These are phyloP conservation scores for Pachyramphus minor DNA, from an alignment of 2,113 vertebrate species.

Conservation along the genomic window DNA sequence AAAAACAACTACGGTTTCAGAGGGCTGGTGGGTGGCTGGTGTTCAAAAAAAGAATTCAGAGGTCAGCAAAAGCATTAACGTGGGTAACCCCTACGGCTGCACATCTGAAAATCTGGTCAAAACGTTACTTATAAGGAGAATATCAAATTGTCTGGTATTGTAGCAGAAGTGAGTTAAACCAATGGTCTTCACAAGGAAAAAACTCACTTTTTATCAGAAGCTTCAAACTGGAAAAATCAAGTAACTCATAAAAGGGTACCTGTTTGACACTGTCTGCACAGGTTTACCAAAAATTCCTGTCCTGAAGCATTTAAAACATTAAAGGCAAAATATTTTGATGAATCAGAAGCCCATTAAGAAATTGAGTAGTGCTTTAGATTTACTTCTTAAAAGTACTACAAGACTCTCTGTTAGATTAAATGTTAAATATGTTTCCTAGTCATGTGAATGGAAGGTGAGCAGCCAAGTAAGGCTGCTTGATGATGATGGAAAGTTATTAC, in stretches of 20 bases:
- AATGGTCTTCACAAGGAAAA: not conserved
- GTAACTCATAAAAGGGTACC: not conserved
- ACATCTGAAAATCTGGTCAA: not conserved
- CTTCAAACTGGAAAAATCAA: not conserved
- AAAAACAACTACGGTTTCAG: not conserved
- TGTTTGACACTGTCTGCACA: not conserved
- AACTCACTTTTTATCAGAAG: not conserved
- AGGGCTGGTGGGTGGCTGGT: not conserved
- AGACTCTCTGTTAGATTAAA: not conserved
- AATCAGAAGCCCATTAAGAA: not conserved
- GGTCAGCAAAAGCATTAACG: not conserved
- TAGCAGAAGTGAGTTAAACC: not conserved
- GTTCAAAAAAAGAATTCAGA: not conserved
- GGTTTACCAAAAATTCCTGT: not conserved
- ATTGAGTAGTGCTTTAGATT: not conserved
- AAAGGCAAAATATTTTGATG: not conserved
- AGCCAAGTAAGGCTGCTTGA: not conserved
- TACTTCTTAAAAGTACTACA: not conserved
- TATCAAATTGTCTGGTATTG: not conserved
- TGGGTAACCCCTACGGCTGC: not conserved
- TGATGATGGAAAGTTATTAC: not conserved
- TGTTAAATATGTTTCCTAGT: not conserved
- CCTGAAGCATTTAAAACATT: not conserved
- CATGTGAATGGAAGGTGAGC: not conserved
- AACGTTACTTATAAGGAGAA: not conserved